Evolutionary conservation across 2,888 invertebrate genomes (phyloP).

Genomic region (Philonicus albiceps): DNA sequence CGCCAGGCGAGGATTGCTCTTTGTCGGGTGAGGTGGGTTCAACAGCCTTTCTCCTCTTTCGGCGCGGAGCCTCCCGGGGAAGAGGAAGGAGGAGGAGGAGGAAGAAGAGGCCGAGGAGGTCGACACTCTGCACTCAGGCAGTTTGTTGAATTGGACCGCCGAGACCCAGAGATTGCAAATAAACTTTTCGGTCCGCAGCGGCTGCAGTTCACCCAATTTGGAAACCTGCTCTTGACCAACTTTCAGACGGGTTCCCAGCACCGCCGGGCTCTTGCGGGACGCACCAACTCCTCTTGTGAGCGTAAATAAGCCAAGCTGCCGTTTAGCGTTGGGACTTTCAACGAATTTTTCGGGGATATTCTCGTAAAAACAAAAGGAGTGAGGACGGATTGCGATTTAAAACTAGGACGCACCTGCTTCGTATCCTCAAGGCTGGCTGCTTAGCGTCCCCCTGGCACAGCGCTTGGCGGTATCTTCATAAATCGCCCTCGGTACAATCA

Average conservation of each 20-base stretch:
- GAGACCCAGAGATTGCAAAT: not conserved
- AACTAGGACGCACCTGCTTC: not conserved
- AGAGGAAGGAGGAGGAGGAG: not conserved
- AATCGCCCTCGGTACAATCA: not conserved
- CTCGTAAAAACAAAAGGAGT: not conserved
- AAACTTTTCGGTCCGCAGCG: not conserved
- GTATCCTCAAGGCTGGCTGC: not conserved
- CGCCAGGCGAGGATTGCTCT: not conserved
- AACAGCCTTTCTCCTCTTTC: constrained; percentile 6
- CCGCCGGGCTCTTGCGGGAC: not conserved
- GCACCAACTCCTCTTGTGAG: not conserved
- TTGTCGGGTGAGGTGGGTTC: not conserved
- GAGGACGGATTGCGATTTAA: not conserved
- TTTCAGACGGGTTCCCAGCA: not conserved
- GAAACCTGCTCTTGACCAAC: constrained; percentile 25
- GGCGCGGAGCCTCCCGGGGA: not conserved
- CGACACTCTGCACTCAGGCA: not conserved
- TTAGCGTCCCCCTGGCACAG: not conserved
- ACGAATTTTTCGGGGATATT: not conserved
- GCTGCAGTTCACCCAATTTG: constrained; percentile 24
- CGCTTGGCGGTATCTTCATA: not conserved
- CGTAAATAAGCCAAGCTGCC: not conserved
- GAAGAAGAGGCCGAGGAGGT: not conserved
- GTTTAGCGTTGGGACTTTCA: not conserved
- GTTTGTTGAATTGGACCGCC: not conserved